These are phyloP conservation scores for Gryon sp. DNA, from an alignment of 1,140 invertebrate genomes.

Conservation along the genomic window DNA sequence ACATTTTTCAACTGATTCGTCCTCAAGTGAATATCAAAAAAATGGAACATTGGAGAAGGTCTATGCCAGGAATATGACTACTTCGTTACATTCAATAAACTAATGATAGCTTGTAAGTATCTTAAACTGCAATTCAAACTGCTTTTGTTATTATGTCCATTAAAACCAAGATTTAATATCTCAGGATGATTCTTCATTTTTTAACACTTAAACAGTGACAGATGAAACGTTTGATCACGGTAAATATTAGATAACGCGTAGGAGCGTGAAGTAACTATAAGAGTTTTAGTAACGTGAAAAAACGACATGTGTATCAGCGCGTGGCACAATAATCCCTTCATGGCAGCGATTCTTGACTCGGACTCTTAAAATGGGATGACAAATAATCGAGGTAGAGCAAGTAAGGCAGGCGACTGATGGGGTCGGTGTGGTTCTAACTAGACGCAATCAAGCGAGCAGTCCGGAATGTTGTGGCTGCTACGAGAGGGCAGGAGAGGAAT, in stretches of 20 bases:
- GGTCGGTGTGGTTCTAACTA: slow-evolving; percentile 76
- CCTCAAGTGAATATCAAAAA: neutral
- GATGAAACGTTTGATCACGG: too few species aligned
- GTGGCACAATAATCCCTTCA: slow-evolving; percentile 52
- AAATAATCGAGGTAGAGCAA: slow-evolving; percentile 74
- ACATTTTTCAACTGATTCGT: slow-evolving; percentile 16
- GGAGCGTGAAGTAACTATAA: neutral
- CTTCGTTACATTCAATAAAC: slow-evolving; percentile 5
- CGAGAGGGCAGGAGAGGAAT: slow-evolving; percentile 70
- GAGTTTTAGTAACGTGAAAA: slow-evolving; percentile 17
- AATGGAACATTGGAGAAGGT: slow-evolving; percentile 7
- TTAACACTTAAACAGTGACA: too few species aligned
- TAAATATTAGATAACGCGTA: too few species aligned
- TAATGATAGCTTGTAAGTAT: neutral
- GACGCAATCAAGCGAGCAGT: slow-evolving; percentile 77
- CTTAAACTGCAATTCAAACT: too few species aligned
- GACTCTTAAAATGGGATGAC: slow-evolving; percentile 77
- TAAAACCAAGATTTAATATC: too few species aligned
- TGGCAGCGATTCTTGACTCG: slow-evolving; percentile 49
- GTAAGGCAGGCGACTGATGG: slow-evolving; percentile 73
- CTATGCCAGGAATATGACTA: neutral
- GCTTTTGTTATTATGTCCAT: too few species aligned
- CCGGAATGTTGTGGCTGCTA: slow-evolving; percentile 69
- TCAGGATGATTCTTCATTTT: too few species aligned
- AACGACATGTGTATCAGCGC: slow-evolving; percentile 47